Conservation (phyloP, 1,140 invertebrate genomes). For the Brachionus rubens region DNA sequence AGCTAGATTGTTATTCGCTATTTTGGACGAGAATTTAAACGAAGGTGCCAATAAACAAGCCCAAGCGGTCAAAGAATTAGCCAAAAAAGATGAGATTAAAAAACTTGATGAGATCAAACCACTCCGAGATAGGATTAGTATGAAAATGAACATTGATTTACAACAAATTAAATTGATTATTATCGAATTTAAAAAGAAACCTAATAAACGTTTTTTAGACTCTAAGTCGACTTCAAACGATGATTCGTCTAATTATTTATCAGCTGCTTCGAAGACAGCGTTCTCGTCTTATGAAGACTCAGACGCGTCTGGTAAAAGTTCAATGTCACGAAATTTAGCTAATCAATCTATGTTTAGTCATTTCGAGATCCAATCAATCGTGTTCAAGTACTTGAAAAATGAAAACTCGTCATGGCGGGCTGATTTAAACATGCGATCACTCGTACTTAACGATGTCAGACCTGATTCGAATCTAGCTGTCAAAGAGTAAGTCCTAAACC, state of each 20-base stretch:
- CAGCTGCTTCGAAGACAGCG: slow-evolving; percentile 52
- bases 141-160: slow-evolving; percentile 18
- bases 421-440: slow-evolving; percentile 69
- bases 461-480: slow-evolving; percentile 66
- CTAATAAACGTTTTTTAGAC: neutral
- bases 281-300: slow-evolving; percentile 62
- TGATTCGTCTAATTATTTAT: slow-evolving; percentile 48
- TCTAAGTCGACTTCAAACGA: neutral
- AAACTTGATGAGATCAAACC: neutral
- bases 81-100: neutral
- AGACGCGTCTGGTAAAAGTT: slow-evolving; percentile 69
- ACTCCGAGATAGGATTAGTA: neutral
- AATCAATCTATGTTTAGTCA: slow-evolving; percentile 63
- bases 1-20: slow-evolving; percentile 24
- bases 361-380: slow-evolving; percentile 70
- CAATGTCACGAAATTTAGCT: neutral
- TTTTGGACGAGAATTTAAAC: slow-evolving; percentile 38
- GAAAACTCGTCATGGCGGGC: slow-evolving; percentile 71
- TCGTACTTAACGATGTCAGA: slow-evolving; percentile 71
- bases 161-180: slow-evolving; percentile 30
- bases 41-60: neutral
- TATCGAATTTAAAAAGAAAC: neutral
- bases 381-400: slow-evolving; percentile 60
- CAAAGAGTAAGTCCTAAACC: slow-evolving; percentile 66
- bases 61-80: neutral